Evolutionary conservation across 2,113 vertebrate genomes (phyloP).

Genomic region (Ifrita kowaldi): DNA sequence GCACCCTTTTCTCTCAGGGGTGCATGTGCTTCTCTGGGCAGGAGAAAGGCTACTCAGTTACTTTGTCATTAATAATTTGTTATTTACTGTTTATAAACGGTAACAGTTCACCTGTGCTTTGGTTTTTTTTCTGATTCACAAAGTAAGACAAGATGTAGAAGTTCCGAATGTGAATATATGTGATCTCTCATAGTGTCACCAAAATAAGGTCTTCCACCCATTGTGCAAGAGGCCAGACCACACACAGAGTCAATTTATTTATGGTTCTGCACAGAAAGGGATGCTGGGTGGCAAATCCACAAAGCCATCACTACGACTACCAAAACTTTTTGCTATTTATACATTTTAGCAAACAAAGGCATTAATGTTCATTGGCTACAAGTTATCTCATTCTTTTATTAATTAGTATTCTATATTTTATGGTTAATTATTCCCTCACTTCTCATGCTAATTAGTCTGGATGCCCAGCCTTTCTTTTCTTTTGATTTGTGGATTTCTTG

Average conservation of each 20-base stretch:
- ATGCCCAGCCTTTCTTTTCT: not conserved
- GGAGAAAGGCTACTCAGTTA: not conserved
- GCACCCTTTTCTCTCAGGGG: not conserved
- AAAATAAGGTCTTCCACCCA: not conserved
- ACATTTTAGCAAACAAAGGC: not conserved
- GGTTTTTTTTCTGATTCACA: not conserved
- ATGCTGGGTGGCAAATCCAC: not conserved
- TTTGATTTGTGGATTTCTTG: not conserved
- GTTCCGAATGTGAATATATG: not conserved
- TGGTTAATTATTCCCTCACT: not conserved
- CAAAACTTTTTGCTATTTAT: not conserved
- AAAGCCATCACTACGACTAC: fast-evolving
- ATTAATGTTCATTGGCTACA: not conserved
- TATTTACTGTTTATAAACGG: not conserved
- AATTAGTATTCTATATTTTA: not conserved
- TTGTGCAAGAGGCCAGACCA: not conserved
- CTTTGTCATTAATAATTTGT: not conserved
- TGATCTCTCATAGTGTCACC: not conserved
- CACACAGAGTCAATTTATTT: not conserved
- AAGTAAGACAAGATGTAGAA: not conserved
- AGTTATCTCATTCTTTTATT: not conserved
- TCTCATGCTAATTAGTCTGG: not conserved
- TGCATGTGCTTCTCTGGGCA: not conserved
- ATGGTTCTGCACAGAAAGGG: not conserved
- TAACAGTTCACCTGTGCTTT: not conserved